Base-by-base conservation (phyloP, 1,140 invertebrate species). In the Agrilus planipennis region DNA sequence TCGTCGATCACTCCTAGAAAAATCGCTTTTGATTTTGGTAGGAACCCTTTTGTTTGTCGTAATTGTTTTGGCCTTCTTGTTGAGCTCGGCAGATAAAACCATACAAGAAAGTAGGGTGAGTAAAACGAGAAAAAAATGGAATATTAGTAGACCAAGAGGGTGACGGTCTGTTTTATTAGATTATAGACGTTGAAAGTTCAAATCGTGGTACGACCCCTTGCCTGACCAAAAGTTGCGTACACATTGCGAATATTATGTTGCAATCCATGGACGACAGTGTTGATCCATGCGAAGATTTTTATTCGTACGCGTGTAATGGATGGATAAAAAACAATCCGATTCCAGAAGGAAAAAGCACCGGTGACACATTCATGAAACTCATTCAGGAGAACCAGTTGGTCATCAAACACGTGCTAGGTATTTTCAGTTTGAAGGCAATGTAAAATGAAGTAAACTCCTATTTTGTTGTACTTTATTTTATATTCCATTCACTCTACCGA, bases 271-370 rank as follows among this genome's bases (percentile, higher is more conserved):
- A 97, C 58, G 59, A 63, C 0, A 68, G 63, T 1, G 72, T 81
- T 2, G 72, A 94, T 61, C 92, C 93, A 0, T 98, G 94, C 61
- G 72, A 89, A 6, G 89, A 98, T 63, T 98, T 97, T 65, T 98
- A 95, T 63, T 71, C 84, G 39, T 97, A 86, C 63, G 76, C 92
- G 0, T 97, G 93, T 57, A 90, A 90, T 11, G 84, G 85, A 1
- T 96, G 91, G 91, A 79, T 92, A 17, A 78, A 79, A 52, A 78
- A 80, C 32, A 93, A 95, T 65, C 88, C 89, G 0, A 86, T 94
- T 44, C 92, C 92, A 0, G 83, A 84, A 60, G 85, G 79, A n/a
- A 85, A 89, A 58, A 83, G 83, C n/a, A 81, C 78, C 35, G 95
- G 91, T 91, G 87, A 87, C 14, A 92, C 89, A n/a, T 95, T 95